Conservation (phyloP, 2,797 vertebrate species). For the Crocidura indochinensis region DNA sequence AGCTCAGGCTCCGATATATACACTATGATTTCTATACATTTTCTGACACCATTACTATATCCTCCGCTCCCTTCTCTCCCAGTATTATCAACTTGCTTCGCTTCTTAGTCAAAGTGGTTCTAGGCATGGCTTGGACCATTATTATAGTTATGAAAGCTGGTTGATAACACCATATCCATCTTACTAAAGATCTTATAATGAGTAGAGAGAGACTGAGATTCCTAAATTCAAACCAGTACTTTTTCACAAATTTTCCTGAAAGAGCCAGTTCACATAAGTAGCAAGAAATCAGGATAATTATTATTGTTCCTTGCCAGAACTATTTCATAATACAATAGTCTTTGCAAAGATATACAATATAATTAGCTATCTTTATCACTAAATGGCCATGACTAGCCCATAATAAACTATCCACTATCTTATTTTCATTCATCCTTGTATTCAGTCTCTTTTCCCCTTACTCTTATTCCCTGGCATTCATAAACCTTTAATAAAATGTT, state of each 20-base stretch:
- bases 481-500: background rate
- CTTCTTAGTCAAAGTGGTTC: background rate
- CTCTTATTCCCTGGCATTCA: background rate
- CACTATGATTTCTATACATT: background rate
- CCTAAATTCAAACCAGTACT: background rate
- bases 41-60: background rate
- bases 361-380: rapidly evolving
- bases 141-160: background rate
- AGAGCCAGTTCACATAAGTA: background rate
- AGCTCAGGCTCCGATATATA: background rate
- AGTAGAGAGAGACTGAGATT: background rate
- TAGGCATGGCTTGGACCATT: background rate
- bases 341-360: background rate
- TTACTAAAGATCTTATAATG: background rate
- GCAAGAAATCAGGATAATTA: no score
- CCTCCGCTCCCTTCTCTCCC: background rate
- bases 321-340: background rate
- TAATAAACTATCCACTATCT: background rate
- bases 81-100: background rate
- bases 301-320: background rate
- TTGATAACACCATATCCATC: background rate
- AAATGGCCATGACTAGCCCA: background rate
- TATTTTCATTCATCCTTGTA: background rate
- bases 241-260: background rate
- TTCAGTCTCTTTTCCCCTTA: background rate